These are phyloP conservation scores for Eulemur rufifrons DNA, from an alignment of 2,113 vertebrate genomes.

Conservation along the genomic window DNA sequence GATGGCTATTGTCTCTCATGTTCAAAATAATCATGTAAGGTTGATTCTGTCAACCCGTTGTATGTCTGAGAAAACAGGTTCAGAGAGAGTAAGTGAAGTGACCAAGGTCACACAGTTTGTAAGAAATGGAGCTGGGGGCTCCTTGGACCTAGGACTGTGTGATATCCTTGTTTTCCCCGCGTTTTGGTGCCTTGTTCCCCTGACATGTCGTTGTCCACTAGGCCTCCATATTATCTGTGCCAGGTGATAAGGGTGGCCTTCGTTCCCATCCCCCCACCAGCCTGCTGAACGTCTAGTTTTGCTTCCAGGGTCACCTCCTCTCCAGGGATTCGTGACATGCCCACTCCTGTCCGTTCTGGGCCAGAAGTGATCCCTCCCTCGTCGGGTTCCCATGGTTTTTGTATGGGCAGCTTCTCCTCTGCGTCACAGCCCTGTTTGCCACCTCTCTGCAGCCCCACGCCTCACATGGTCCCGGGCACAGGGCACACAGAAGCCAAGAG, in stretches of 20 bases:
- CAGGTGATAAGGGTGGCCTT: rapidly evolving
- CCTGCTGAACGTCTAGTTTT: neutral
- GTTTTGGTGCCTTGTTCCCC: neutral
- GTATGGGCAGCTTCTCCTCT: neutral
- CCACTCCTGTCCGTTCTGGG: rapidly evolving
- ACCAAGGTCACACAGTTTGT: rapidly evolving
- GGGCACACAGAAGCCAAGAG: neutral
- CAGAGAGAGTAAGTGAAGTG: neutral
- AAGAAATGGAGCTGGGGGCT: neutral
- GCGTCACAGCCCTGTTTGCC: neutral
- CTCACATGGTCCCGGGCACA: neutral
- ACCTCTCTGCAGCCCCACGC: neutral
- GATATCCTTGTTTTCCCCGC: neutral
- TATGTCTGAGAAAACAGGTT: neutral
- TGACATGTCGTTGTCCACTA: neutral
- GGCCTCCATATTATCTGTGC: neutral
- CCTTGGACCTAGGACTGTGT: neutral
- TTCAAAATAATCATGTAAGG: neutral
- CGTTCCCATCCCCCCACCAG: neutral
- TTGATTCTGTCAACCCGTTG: neutral
- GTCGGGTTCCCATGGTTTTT: rapidly evolving
- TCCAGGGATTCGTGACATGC: neutral
- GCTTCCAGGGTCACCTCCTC: neutral
- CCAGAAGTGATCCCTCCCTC: neutral
- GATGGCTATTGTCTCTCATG: neutral